A percentile compares a stretch with the other conserved stretches of the same genome.
Evolutionary conservation across 1,140 invertebrate genomes (phyloP).

Genomic region (Zaprionus davidi): DNA sequence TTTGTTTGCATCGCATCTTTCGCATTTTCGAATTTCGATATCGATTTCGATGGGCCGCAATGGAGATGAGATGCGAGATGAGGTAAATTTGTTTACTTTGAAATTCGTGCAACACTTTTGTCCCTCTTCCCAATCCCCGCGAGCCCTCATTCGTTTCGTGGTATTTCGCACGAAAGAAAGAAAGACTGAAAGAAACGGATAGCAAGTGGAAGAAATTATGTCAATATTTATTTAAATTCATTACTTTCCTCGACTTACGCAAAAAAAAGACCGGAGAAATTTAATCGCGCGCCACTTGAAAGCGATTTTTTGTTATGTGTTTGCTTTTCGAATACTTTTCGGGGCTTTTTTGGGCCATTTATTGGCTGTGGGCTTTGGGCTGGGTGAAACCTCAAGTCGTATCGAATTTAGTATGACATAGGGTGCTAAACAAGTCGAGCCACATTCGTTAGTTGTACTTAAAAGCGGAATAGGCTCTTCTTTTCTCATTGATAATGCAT

Average conservation of each 20-base stretch:
- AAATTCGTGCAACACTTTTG: slow-evolving; percentile 28
- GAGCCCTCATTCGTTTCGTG: not conserved
- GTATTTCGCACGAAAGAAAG: slow-evolving; percentile 26
- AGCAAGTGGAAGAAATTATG: slow-evolving; percentile 72
- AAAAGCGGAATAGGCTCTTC: too few species aligned
- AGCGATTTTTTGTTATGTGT: slow-evolving; percentile 50
- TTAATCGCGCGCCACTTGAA: slow-evolving; percentile 69
- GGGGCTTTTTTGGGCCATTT: slow-evolving; percentile 17
- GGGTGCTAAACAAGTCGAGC: not conserved
- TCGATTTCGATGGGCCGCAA: slow-evolving; percentile 12
- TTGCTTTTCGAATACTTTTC: slow-evolving; percentile 59
- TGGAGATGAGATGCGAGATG: slow-evolving; percentile 12
- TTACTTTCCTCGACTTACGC: slow-evolving; percentile 61
- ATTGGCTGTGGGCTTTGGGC: not conserved
- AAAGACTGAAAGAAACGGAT: slow-evolving; percentile 7
- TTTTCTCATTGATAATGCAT: too few species aligned
- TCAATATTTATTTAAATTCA: slow-evolving; percentile 83
- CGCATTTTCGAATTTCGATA: slow-evolving; percentile 32
- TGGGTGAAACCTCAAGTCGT: slow-evolving; percentile 35
- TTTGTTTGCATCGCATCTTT: slow-evolving; percentile 14
- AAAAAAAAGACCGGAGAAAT: slow-evolving; percentile 66
- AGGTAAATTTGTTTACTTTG: slow-evolving; percentile 43
- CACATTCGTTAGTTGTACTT: not conserved
- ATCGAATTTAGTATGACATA: slow-evolving; percentile 8
- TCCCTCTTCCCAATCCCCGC: not conserved